Evolutionary conservation across 2,797 vertebrate genomes (phyloP).

Genomic region (Heteromormyrus szaboi): DNA sequence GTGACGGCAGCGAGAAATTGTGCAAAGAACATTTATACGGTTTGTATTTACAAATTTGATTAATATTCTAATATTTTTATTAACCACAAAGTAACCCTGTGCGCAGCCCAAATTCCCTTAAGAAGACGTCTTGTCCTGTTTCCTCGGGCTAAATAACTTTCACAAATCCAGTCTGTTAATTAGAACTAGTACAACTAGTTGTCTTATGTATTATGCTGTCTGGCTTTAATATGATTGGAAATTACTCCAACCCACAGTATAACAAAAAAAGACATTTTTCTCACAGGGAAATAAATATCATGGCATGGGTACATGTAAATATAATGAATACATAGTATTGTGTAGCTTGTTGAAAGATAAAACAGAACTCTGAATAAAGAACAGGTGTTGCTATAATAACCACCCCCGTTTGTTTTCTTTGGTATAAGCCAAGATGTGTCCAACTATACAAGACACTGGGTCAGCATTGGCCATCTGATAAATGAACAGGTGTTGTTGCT

Average conservation of each 20-base stretch:
- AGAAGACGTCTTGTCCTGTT: neutral
- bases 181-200: neutral
- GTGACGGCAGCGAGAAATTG: neutral
- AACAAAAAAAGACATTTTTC: neutral
- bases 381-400: neutral
- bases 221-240: neutral
- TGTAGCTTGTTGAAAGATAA: neutral
- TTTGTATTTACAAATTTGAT: conserved; percentile 15
- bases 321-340: neutral
- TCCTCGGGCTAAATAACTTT: neutral
- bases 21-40: neutral
- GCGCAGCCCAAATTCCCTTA: neutral
- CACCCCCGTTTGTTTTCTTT: neutral
- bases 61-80: conserved; percentile 10
- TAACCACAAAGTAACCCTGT: neutral
- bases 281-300: neutral
- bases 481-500: neutral
- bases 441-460: neutral
- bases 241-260: neutral
- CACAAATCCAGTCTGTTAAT: neutral
- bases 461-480: neutral
- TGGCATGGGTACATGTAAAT: neutral
- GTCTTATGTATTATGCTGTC: neutral
- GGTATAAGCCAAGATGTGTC: neutral
- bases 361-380: neutral